Evolutionary conservation across 2,113 vertebrate genomes (phyloP).

Genomic region (Chrysochloris asiatica): DNA sequence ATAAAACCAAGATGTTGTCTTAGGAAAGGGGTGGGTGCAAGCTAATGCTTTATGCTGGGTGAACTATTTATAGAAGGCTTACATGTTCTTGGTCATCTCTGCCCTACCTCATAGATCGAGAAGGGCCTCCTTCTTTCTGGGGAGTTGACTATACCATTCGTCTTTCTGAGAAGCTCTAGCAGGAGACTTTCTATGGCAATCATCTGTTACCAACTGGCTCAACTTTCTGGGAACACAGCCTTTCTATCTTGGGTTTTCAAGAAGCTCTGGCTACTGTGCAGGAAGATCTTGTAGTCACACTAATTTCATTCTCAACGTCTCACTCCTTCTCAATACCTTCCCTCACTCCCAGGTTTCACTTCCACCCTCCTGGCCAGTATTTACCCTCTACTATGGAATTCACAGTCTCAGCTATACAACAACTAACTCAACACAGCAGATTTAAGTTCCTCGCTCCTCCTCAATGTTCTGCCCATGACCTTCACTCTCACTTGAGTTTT

Average conservation of each 20-base stretch:
- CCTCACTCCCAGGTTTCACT: background rate
- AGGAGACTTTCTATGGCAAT: background rate
- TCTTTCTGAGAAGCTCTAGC: background rate
- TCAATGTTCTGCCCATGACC: background rate
- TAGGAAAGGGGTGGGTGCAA: background rate
- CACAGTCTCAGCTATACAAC: background rate
- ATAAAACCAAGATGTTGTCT: constrained; percentile 28
- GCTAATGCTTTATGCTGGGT: background rate
- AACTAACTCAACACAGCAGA: too few species aligned
- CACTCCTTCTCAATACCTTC: background rate
- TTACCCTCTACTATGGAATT: background rate
- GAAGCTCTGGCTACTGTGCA: background rate
- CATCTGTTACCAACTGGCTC: background rate
- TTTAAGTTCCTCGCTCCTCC: background rate
- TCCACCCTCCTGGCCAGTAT: background rate
- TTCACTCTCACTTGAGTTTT: background rate
- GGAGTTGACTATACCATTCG: background rate
- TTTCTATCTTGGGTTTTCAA: background rate
- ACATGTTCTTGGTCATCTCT: background rate
- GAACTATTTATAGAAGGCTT: constrained; percentile 20
- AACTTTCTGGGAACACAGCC: background rate
- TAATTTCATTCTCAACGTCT: background rate
- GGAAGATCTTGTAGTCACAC: background rate
- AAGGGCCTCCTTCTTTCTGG: background rate
- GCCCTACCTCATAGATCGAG: background rate